phyloP scores from a whole-genome alignment of 2,888 invertebrate species.

The Parnassius smintheus region DNA sequence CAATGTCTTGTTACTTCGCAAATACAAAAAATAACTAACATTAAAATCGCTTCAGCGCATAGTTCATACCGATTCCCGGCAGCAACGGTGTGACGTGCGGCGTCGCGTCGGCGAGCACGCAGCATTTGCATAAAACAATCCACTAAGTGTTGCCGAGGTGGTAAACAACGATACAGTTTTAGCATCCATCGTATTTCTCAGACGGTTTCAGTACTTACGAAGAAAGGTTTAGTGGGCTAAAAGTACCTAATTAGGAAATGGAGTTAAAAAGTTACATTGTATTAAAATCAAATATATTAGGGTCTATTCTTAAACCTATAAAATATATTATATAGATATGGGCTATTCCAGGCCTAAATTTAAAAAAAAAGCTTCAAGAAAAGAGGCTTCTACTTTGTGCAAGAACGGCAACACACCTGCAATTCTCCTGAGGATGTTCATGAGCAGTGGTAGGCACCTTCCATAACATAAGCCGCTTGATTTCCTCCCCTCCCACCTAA shows the following conservation, averaged over 20 bases:
- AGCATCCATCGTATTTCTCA: conserved; percentile 11
- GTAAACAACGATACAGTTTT: conserved; percentile 17
- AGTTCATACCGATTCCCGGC: not conserved
- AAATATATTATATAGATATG: too few species aligned
- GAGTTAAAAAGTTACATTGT: too few species aligned
- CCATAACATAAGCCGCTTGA: too few species aligned
- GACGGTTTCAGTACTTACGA: not conserved
- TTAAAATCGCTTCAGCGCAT: conserved; percentile 9
- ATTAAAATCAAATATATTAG: too few species aligned
- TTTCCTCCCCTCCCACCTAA: too few species aligned
- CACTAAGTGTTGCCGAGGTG: conserved; percentile 38
- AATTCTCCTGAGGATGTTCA: too few species aligned
- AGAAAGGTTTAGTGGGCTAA: not conserved
- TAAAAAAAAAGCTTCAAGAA: too few species aligned
- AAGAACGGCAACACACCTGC: too few species aligned
- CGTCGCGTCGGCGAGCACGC: conserved; percentile 28
- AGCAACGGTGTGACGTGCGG: conserved; percentile 21
- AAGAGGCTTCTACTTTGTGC: too few species aligned
- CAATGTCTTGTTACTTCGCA: not conserved
- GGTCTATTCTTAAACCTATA: too few species aligned
- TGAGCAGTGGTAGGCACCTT: too few species aligned
- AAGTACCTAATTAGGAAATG: not conserved
- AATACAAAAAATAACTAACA: not conserved
- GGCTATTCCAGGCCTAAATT: too few species aligned
- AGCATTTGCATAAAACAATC: conserved; percentile 47